Evolutionary conservation across 64 coral and sea anemone species (phyloP), one percentile per base, ranked within the genome.

Genomic region (Trachythela sp.): DNA sequence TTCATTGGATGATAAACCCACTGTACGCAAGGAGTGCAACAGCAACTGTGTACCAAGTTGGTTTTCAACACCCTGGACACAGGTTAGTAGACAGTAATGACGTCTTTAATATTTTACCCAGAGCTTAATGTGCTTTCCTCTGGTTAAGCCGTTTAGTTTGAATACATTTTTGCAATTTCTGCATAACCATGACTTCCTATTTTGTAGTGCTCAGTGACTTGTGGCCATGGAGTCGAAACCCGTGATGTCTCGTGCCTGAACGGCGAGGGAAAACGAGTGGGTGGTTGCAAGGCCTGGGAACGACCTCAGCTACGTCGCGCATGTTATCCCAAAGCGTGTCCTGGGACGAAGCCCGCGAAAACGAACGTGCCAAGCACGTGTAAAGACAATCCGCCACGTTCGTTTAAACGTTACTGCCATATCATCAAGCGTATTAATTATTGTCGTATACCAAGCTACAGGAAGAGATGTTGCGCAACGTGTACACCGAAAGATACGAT

Each of bases 211-310:
- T 97, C 95, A 24, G 83, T 76, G 14, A 88, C 95, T 4, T 97
- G 95, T 36, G 92, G 92, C 22, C 87, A 90, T 1, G 95, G 95
- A 39, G 92, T 64, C 39, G 84, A 94, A 70, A 54, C 52, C 13
- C 89, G 95, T 86, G 59, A 88, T 0, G 95, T 94, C 5, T 92
- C 90, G 84, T 97, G 95, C 30, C 77, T 97, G 58, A 87, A 94
- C 34, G 24, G 92, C 29, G 58, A 94, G 42, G 95, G 95, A 38
- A 54, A 97, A 75, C 83, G 31, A 20, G 86, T 88, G 2, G 91
- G 87, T 3, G 90, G 88, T 2, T 97, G 95, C 40, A 88, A 94
- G 31, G 85, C 86, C 45, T 77, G 85, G 54, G 75, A 59, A 84
- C 89, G 87, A 68, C 95, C 95, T 11, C 59, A 49, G 31, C 88